Base-by-base conservation (phyloP, 2,888 invertebrate genomes). In the Lacanobia oleracea region DNA sequence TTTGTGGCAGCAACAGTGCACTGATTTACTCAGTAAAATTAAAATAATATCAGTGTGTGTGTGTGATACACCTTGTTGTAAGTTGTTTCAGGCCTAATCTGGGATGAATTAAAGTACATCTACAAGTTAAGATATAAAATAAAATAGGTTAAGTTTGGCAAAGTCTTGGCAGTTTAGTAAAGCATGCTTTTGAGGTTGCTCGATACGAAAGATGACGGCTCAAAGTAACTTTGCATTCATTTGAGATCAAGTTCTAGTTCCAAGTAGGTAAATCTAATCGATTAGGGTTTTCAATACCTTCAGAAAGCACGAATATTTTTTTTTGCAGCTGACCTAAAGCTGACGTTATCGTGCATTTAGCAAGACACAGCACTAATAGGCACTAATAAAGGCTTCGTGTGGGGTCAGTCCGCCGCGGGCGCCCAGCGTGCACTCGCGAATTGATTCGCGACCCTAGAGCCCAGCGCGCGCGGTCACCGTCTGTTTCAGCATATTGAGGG, bases 391-490 rank as follows among this genome's bases (percentile, higher is more conserved):
- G 1, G 61, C 81, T 14, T 64, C 79, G 82, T 71, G 77, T 75
- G 85, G 40, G 80, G 72, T 75, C 76, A 74, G 27, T 21, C 9
- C 60, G 81, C 81, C 69, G 77, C 83, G 61, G 64, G 79, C 69
- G 78, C 21, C 18, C 48, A 10, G 48, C 56, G 67, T 62, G 82
- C 82, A 65, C 59, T 56, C 53, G 73, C 72, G 71, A 83, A 85
- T 83, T 80, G 85, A 85, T 85, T 85, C 72, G 62, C 74, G 79
- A 71, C 73, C 75, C 54, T 51, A 27, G 70, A 59, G 37, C 68
- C 9, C 27, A 51, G 21, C 48, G 23, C 3, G 48, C 33, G 16
- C 50, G 43, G 48, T 66, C 63, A 51, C 69, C 67, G 66, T 4
- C 7, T 23, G 12, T 40, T 50, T 43, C 9, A 10, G 18, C 18